Conservation (phyloP, 2,888 invertebrate species). For the Rugalucina vietnamica region DNA sequence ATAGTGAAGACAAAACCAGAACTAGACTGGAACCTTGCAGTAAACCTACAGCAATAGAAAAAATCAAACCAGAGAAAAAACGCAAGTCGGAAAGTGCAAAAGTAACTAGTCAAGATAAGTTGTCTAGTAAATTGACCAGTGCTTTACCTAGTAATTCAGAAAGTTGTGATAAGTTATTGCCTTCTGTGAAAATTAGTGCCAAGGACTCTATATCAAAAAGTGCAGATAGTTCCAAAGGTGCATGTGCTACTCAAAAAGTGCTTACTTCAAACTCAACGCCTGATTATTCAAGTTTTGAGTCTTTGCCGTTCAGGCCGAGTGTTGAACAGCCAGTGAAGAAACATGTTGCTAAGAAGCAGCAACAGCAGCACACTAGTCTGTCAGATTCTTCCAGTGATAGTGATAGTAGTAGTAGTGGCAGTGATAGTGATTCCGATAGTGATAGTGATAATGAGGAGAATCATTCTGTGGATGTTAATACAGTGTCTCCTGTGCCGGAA, state of each 20-base stretch:
- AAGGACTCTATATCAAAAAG: neutral
- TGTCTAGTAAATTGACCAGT: neutral
- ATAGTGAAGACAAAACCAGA: neutral
- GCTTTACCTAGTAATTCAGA: neutral
- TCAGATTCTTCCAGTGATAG: conserved; percentile 36
- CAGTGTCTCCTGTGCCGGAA: neutral
- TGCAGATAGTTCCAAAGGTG: conserved; percentile 1
- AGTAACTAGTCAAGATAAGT: neutral
- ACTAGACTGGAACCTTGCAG: neutral
- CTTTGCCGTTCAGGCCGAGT: conserved; percentile 31
- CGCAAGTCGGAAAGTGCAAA: neutral
- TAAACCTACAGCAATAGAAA: conserved; percentile 14
- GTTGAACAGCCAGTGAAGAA: neutral
- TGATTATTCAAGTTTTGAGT: conserved; percentile 43
- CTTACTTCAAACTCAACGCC: conserved; percentile 3
- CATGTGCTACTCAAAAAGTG: conserved; percentile 17
- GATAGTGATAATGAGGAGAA: conserved; percentile 36
- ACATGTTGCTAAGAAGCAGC: neutral
- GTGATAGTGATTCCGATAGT: conserved; percentile 25
- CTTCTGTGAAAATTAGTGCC: conserved; percentile 14
- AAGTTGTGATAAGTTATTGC: conserved; percentile 19
- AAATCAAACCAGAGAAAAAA: neutral
- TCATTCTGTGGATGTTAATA: neutral
- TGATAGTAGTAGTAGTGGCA: conserved; percentile 43
- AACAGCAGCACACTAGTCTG: neutral